phyloP scores from a whole-genome alignment of 2,888 invertebrate species.

The Cistogaster globosa region DNA sequence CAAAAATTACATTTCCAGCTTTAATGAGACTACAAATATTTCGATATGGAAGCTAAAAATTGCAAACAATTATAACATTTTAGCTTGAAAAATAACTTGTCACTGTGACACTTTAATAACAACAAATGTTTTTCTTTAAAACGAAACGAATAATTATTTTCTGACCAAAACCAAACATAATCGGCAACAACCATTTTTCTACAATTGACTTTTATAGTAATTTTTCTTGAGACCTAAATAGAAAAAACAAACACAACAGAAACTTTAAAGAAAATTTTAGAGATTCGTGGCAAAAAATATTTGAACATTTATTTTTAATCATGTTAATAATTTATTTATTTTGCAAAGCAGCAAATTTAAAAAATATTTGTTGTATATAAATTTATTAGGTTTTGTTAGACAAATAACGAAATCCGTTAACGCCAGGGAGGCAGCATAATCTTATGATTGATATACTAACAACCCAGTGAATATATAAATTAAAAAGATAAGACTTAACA shows the following conservation, averaged over 20 bases:
- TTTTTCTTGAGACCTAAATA: slow-evolving; percentile 17
- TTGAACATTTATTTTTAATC: slow-evolving; percentile 42
- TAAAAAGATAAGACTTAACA: not conserved
- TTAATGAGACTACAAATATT: slow-evolving; percentile 18
- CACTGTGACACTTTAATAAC: slow-evolving; percentile 46
- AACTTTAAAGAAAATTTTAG: not conserved
- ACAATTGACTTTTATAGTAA: slow-evolving; percentile 13
- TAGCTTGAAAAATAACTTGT: slow-evolving; percentile 19
- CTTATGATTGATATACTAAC: slow-evolving; percentile 4
- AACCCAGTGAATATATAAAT: slow-evolving; percentile 16
- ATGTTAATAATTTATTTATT: slow-evolving; percentile 40
- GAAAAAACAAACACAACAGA: slow-evolving; percentile 10
- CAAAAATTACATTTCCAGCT: slow-evolving; percentile 26
- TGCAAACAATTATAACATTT: not conserved
- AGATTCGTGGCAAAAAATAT: slow-evolving; percentile 12
- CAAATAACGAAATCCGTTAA: slow-evolving; percentile 27
- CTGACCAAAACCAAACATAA: not conserved
- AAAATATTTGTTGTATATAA: slow-evolving; percentile 3
- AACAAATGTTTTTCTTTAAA: slow-evolving; percentile 22
- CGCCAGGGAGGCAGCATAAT: not conserved
- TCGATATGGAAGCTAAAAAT: slow-evolving; percentile 13
- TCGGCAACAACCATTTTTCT: not conserved
- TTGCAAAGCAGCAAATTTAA: slow-evolving; percentile 19
- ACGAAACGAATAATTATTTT: not conserved
- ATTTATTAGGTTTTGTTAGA: slow-evolving; percentile 45